Base-by-base conservation (phyloP, 2,113 vertebrate species). In the Tauraco erythrolophus region DNA sequence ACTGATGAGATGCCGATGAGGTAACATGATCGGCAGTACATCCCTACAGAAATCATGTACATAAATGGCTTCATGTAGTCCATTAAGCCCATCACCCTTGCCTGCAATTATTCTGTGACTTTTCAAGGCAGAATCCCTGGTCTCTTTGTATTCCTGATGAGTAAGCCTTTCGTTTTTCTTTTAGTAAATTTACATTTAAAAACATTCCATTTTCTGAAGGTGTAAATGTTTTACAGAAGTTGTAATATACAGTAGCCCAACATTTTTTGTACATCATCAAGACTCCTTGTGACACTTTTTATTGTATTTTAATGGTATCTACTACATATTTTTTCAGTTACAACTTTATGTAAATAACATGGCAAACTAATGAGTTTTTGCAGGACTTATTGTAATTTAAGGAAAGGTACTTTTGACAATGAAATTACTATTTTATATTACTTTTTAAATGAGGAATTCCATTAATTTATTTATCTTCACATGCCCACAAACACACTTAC, bases 41-140 rank as follows among this genome's bases (percentile, higher is more conserved):
- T 15, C 48, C 19, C 19, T 60, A 6, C 10, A 43, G 33, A 79
- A 27, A 3, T 2, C 0, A 1, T 39, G 10, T 3, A 13, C 31
- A 57, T 82, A 61, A 70, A 25, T 25, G 4, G 2, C 11, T 66
- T 94, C 51, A 58, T 16, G 57, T 3, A 48, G 16, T 3, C 19
- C 35, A 14, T n/a, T 19, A 85, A 85, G 25, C 9, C 5, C 17
- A 48, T 14, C 30, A 48, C 1, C 1, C 14, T 53, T 89, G 14
- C 10, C 2, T 30, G 6, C 10, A 35, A 53, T 89, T 64, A 35
- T 61, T 28, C 25, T 22, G 14, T 41, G 16, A 3, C 19, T 60
- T 84, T 85, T 69, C 33, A 69, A 60, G 30, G 12, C 19, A 75
- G 24, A 48, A 53, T 23, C 6, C 4, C 14, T 28, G 10, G 2